Evolutionary conservation across 2,113 vertebrate species (phyloP), one percentile per base, ranked within the genome.

Genomic region (Lophius piscatorius): DNA sequence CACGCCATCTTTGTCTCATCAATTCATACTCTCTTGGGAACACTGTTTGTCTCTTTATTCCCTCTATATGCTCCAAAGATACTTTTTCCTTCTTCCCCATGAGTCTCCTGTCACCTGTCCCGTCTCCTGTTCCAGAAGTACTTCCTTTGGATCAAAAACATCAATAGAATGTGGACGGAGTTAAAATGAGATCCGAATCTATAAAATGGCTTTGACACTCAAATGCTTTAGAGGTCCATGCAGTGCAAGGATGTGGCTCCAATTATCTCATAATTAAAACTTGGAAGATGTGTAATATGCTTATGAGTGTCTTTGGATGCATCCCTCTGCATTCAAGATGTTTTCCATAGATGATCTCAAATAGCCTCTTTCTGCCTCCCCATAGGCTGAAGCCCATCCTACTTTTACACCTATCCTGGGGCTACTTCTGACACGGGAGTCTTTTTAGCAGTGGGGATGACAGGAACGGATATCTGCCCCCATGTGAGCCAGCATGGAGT

Each of bases 71-170:
- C 54, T 63, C 63, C 52, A 61, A 51, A 59, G 42, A 67, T 69
- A 47, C 66, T 44, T 70, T 80, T 23, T 68, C 65, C 70, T 74
- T 60, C 72, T 57, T 79, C 74, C 78, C 72, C 80, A 59, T 46
- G 79, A 84, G 76, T 70, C 78, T 62, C 68, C 83, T 86, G 86
- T 90, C 88, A 83, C 63, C 85, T 78, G 29, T 31, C 29, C 29
- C 2, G 29, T 64, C 59, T 49, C 31, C 34, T 60, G 46, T 87
- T 85, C 76, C 86, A 60, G 42, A 33, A 47, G 86, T 77, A 61
- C 60, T 38, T 48, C 69, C n/a, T n/a, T 50, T 20, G 67, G 55
- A 83, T 54, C 23, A 45, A 17, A 75, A 38, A 71, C 45, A 41
- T 68, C 50, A 55, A 50, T 59, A 44, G 56, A 76, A 75, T 77